Conservation (phyloP, 2,113 vertebrate species). For the Trachemys scripta region DNA sequence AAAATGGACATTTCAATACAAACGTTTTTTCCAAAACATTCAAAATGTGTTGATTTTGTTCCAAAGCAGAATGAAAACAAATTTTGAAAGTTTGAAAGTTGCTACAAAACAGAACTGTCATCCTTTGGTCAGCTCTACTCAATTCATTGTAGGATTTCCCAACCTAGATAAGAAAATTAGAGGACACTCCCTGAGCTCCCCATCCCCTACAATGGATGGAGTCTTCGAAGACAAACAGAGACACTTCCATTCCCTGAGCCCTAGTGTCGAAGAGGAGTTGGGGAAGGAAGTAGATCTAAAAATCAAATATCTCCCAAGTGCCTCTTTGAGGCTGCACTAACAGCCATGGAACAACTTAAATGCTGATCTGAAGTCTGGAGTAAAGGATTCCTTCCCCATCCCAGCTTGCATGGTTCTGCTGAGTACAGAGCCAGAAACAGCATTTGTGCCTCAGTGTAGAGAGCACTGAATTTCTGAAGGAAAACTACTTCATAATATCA, state of each 20-base stretch:
- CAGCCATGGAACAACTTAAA: background rate
- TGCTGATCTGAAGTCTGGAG: background rate
- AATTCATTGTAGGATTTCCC: background rate
- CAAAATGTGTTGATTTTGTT: background rate
- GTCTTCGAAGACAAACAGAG: background rate
- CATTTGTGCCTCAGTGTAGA: background rate
- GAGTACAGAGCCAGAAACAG: background rate
- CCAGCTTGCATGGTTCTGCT: background rate
- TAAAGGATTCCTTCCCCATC: background rate
- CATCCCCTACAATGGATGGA: background rate
- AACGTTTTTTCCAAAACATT: background rate
- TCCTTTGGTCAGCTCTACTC: background rate
- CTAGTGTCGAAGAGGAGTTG: background rate
- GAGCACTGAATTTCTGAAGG: background rate
- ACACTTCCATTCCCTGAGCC: background rate
- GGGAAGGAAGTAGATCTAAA: background rate
- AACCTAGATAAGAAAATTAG: background rate
- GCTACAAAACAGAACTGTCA: background rate
- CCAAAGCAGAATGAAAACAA: background rate
- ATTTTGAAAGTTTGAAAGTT: background rate
- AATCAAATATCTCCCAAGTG: background rate
- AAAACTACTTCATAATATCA: background rate
- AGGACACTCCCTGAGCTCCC: background rate
- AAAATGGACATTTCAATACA: background rate
- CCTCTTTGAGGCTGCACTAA: background rate